These are phyloP conservation scores for Magallana nippona DNA, from an alignment of 2,888 invertebrate genomes.

Conservation along the genomic window DNA sequence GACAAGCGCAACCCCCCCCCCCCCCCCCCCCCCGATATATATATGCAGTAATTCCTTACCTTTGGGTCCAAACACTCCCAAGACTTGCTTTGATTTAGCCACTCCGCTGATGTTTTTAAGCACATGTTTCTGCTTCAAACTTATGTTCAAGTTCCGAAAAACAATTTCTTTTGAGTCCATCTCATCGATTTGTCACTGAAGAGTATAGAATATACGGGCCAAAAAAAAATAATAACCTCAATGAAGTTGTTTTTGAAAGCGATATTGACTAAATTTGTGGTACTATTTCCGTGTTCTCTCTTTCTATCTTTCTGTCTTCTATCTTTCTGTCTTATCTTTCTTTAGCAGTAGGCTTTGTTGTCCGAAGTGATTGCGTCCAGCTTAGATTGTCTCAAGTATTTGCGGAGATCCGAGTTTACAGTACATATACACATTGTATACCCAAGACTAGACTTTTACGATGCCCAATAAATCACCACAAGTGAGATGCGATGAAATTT, in stretches of 20 bases:
- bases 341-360: too few relatives aligned
- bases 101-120: conserved; percentile 43
- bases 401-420: neutral
- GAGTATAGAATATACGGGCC: neutral
- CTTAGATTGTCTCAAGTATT: too few relatives aligned
- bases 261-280: too few relatives aligned
- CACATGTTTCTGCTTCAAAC: conserved; percentile 35
- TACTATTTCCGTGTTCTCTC: too few relatives aligned
- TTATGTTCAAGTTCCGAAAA: conserved; percentile 48
- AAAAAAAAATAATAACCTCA: too few relatives aligned
- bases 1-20: too few relatives aligned
- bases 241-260: too few relatives aligned
- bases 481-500: neutral
- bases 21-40: too few relatives aligned
- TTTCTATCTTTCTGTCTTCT: too few relatives aligned
- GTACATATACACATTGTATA: neutral
- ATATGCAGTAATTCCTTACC: neutral
- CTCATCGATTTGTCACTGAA: neutral
- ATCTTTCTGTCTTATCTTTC: too few relatives aligned
- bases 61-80: conserved; percentile 47
- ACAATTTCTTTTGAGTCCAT: conserved; percentile 31
- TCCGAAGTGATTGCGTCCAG: too few relatives aligned
- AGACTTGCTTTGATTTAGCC: conserved; percentile 40
- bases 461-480: neutral
- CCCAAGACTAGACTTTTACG: neutral